Conservation (phyloP, 2,888 invertebrate species). For the Amblyjoppa proteus region DNA sequence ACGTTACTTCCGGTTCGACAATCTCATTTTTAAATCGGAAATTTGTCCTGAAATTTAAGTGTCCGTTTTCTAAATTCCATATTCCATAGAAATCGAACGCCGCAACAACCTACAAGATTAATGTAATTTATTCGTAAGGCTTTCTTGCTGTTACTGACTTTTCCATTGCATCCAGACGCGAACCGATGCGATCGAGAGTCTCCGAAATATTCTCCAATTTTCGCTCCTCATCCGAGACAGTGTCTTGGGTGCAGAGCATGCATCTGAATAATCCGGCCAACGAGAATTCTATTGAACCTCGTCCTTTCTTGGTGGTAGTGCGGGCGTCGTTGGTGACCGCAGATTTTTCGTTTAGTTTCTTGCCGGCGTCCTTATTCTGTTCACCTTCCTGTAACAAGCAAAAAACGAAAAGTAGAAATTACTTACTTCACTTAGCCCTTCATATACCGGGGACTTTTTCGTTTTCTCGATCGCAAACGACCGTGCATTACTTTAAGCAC, state of each 20-base stretch:
- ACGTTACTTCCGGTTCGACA: too few relatives aligned
- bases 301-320: conserved; percentile 78
- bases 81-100: too few relatives aligned
- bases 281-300: conserved; percentile 86
- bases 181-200: conserved; percentile 84
- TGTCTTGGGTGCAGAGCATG: conserved; percentile 86
- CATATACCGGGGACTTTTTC: too few relatives aligned
- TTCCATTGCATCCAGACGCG: conserved; percentile 85
- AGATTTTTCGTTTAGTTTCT: neutral
- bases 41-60: too few relatives aligned
- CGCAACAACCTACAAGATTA: too few relatives aligned
- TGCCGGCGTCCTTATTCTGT: neutral
- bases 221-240: conserved; percentile 84
- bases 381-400: conserved; percentile 2
- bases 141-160: conserved; percentile 72
- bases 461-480: too few relatives aligned
- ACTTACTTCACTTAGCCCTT: too few relatives aligned
- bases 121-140: too few relatives aligned
- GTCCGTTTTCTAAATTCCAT: too few relatives aligned
- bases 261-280: conserved; percentile 87
- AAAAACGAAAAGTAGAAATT: neutral
- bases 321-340: neutral
- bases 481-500: too few relatives aligned
- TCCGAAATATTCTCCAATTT: conserved; percentile 84
- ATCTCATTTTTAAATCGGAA: too few relatives aligned